Evolutionary conservation across 1,140 invertebrate species (phyloP), one percentile per base, ranked within the genome.

Genomic region (Drosophila nasuta): DNA sequence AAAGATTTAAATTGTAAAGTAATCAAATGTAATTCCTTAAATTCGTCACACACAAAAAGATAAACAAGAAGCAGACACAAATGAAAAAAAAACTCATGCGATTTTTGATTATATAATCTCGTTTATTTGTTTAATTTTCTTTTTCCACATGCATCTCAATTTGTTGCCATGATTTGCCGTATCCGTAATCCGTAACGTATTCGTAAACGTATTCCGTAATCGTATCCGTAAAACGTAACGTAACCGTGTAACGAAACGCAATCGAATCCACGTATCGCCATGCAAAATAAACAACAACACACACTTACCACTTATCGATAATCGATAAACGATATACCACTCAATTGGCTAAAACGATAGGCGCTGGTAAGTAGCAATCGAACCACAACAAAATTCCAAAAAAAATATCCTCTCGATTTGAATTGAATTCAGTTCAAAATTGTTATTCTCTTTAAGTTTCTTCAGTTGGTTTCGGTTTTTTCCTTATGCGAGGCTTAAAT

Each of bases 231-330:
- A 66, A 60, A 6, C 25, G 41, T 35, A 54, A 33, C 54, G 54
- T 58, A 43, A 54, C 48, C 33, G 41, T 73, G 63, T 15, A 79
- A 81, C 60, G 68, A 81, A 62, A 62, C 68, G 62, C 57, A 80
- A 80, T 58, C 41, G 78, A 82, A 81, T 57, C 75, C 79, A 82
- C 79, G 74, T 81, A 81, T 81, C 74, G 79, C 68, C 79, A 81
- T 72, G 54, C 62, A 80, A 79, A 79, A 1, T 33, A 33, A 33
- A 33, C 30, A 33, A 73, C 43, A 58, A 62, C n/a, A 52, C 59
- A 77, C 45, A 66, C 6, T 38, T 38, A 57, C 52, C 30, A 56
- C 49, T 52, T 66, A 62, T 57, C 49, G 64, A 77, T 49, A 13
- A 45, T 20, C 5, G 46, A 20, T 25, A 57, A 35, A 52, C 28